Evolutionary conservation across 2,888 invertebrate species (phyloP), one percentile per base, ranked within the genome.

Genomic region (Elysia crispata): DNA sequence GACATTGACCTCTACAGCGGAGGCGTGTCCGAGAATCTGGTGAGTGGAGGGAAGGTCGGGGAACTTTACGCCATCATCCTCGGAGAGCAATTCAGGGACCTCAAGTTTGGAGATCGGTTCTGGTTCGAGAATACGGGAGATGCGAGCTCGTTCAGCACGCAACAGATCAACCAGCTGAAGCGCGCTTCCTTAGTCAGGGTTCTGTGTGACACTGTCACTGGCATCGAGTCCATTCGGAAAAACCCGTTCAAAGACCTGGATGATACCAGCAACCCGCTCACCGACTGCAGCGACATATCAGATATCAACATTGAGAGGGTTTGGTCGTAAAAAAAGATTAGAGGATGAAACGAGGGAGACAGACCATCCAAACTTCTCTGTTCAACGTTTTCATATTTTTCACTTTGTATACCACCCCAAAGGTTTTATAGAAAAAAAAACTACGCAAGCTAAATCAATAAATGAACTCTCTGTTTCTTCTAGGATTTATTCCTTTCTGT

Each of bases 1-100:
- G 74, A 74, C 60, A 74, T 74, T 60, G 74, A 74, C 74, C 31
- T 74, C 3, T 74, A 74, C 60, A 60, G 60, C 74, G 74, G 60
- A 20, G 74, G 25, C 11, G 30, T 74, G 13, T 30, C 30, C 30
- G 74, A 74, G 60, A 11, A 13, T 1, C 57, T 30, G 1, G 30
- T 31, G 60, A 20, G 11, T 25, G 60, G 74, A 5, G 74, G n/a
- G 23, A 6, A 3, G 6, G 60, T 74, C 11, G 74, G 74, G 15
- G 60, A 57, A 30, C 31, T 74, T 8, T 74, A 74, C 30, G 20
- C 30, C 31, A 60, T 30, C 8, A 57, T 74, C 20, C 30, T 74
- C 30, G 60, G 57, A 1, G 13, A 31, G 23, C 57, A 57, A 11
- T 74, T 74, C 60, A 25, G 18, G n/a, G 33, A 60, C 1, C 60